Percentiles rank a stretch among this genome's conserved stretches.
Conservation (phyloP, 2,797 vertebrate genomes). For the Gambusia yucatana region DNA sequence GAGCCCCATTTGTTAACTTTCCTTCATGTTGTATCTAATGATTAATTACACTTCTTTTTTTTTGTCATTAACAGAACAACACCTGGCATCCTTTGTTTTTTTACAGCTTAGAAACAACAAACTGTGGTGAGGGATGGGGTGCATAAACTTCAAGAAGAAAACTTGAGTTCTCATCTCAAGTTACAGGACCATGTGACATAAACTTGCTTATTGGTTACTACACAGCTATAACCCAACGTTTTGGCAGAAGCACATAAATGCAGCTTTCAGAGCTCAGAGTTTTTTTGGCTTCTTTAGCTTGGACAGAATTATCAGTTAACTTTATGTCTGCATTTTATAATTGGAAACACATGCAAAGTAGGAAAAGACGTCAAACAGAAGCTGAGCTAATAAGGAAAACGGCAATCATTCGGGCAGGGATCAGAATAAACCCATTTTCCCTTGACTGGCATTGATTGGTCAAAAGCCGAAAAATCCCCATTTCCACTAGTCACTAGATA, state of each 20-base stretch:
- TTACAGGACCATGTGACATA: background rate
- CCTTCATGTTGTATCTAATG: slow-evolving; percentile 4
- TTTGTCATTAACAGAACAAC: slow-evolving; percentile 2
- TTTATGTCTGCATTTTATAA: background rate
- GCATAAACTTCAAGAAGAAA: background rate
- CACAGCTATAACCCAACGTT: background rate
- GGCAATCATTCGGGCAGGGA: background rate
- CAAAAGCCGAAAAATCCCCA: background rate
- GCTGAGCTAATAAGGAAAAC: background rate
- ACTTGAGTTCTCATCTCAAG: background rate
- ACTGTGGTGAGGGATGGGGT: background rate
- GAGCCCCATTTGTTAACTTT: slow-evolving; percentile 5
- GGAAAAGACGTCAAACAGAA: background rate
- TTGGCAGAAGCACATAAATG: background rate
- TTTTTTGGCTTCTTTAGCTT: background rate
- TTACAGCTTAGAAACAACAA: background rate
- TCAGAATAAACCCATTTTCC: background rate
- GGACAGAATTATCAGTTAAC: background rate
- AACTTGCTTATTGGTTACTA: background rate
- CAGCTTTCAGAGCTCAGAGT: background rate
- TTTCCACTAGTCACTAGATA: background rate
- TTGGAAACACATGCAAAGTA: background rate
- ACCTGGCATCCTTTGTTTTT: background rate
- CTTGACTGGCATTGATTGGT: background rate
- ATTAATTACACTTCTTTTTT: slow-evolving; percentile 15